Evolutionary conservation across 2,888 invertebrate species (phyloP), one percentile per base, ranked within the genome.

Genomic region (Disparrhopalites patrizii): DNA sequence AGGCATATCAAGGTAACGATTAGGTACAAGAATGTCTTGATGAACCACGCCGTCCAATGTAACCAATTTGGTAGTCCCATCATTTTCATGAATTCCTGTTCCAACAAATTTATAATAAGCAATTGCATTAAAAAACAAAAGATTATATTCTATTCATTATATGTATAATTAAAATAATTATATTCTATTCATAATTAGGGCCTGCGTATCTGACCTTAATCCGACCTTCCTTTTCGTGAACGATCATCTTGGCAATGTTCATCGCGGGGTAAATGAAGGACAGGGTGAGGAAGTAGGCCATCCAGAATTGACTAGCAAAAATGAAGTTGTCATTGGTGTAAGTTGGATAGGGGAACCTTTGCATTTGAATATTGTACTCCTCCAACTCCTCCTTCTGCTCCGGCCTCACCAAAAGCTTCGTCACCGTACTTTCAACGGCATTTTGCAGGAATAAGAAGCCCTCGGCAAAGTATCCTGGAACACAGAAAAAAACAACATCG

Each of bases 1-100:
- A 43, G n/a, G 43, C 5, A 43, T 4, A 43, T 20, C 5, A 43
- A 15, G 5, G n/a, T 84, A 38, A 89, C 77, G 0, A 86, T 73
- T 63, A 89, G 81, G 76, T 87, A 86, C 2, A 87, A 73, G 72
- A 91, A 85, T 64, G 88, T 87, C 77, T 91, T 90, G 50, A 86
- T 81, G 79, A 91, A 92, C 91, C 93, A 93, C 1, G 91, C 90
- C 0, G 84, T 78, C 91, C 93, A 93, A 76, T 93, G 88, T 71
- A 92, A 80, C 87, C 90, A 91, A 62, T 87, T 87, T 33, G 86
- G 84, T 30, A 94, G 80, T 1, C 93, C 94, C 88, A 93, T 92
- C 80, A 93, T 90, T 82, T 91, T 92, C 90, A 93, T 89, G 15
- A 81, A 81, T 74, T 83, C n/a, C 43, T 43, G n/a, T n/a, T 10